Evolutionary conservation across 2,888 invertebrate genomes (phyloP).

Genomic region (Limnephilus marmoratus): DNA sequence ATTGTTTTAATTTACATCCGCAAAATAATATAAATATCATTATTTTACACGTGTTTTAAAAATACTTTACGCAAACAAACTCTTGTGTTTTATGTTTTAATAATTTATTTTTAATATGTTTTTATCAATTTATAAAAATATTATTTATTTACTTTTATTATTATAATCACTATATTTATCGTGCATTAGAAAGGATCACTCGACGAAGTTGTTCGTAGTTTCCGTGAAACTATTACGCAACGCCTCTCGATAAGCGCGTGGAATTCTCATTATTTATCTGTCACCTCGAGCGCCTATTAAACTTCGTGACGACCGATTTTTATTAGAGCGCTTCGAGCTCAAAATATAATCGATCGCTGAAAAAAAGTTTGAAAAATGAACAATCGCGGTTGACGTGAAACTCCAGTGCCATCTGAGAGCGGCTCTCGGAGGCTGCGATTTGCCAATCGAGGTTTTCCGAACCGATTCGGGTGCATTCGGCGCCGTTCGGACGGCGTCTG

Average conservation of each 20-base stretch:
- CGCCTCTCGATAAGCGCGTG: not conserved
- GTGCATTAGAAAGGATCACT: not conserved
- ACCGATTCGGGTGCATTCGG: conserved; percentile 24
- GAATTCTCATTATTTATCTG: not conserved
- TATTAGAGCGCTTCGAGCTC: not conserved
- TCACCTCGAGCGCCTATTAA: not conserved
- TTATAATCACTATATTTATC: not conserved
- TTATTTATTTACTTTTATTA: not conserved
- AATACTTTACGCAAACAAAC: no score
- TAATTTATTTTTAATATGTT: not conserved
- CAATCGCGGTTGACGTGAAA: conserved; percentile 10
- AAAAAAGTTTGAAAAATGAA: conserved; percentile 44
- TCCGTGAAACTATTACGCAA: not conserved
- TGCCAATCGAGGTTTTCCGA: conserved; percentile 12
- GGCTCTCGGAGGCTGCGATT: conserved; percentile 42
- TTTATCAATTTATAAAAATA: not conserved
- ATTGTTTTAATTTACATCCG: not conserved
- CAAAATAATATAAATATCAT: not conserved
- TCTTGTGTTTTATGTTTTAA: not conserved
- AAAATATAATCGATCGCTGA: conserved; percentile 16
- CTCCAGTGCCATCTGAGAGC: conserved; percentile 52
- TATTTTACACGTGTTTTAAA: not conserved
- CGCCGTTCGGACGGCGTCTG: conserved; percentile 48
- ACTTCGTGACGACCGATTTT: not conserved
- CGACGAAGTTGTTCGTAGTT: not conserved